Evolutionary conservation across 1,140 invertebrate species (phyloP), one percentile per base, ranked within the genome.

Genomic region (Scaptodrosophila lebanonensis): DNA sequence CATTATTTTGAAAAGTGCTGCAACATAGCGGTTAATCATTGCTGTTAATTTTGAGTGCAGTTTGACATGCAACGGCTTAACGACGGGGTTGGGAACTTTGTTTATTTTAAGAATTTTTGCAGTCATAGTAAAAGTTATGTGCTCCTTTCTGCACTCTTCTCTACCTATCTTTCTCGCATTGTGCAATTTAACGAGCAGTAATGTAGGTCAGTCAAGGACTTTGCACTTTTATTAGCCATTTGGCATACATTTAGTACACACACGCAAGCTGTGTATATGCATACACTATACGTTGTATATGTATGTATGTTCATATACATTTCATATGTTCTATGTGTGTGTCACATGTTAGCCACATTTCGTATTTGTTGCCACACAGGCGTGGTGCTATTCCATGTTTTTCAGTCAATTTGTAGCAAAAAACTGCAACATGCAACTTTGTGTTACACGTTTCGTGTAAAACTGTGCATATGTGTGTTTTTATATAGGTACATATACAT

Each of bases 171-270:
- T 50, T 29, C 35, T 43, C 27, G 35, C 54, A 45, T 48, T 30
- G 8, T 30, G 27, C 27, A 40, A 33, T 51, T 12, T 42, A 22
- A 22, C 16, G 16, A 11, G n/a, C 36, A 32, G 20, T 18, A 52
- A 79, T 75, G 45, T 79, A 57, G 75, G 75, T 79, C 75, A 75
- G 39, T 53, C 39, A 69, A 75, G 75, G 69, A 79, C 68, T 61
- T 60, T 57, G 53, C 59, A 67, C 64, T 60, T 65, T 77, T 73
- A 66, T 82, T 68, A 58, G 62, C 42, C 50, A 18, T 45, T 49
- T 63, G 68, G 50, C 66, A 58, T 53, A 63, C 38, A 53, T 72
- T 75, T 44, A 25, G 16, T 35, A 52, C 61, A 52, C 73, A 82
- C 75, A 73, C 73, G 68, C 38, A 49, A 43, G 25, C 30, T 57